Conservation (phyloP, 1,140 invertebrate genomes). For the Gryllus bimaculatus region DNA sequence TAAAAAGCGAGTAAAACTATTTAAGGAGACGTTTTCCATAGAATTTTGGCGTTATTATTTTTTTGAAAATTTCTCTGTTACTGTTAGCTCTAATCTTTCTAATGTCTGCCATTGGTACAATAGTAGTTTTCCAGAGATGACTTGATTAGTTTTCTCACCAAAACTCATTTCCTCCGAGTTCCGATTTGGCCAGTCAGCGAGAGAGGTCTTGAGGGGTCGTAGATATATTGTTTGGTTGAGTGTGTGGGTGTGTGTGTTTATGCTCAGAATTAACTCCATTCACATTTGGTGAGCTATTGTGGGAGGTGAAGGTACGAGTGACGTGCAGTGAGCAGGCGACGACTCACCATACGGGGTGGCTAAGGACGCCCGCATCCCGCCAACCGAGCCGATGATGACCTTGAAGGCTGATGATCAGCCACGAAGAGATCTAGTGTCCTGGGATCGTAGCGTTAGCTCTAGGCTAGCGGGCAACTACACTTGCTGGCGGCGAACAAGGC, state of each 20-base stretch:
- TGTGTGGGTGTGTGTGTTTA: constrained; percentile 27
- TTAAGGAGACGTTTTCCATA: too few relatives aligned
- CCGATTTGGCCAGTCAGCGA: too few relatives aligned
- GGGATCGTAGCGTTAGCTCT: constrained; percentile 30
- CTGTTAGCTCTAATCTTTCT: too few relatives aligned
- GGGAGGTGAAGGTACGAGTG: constrained; percentile 30
- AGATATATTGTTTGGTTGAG: too few relatives aligned
- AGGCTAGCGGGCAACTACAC: constrained; percentile 36
- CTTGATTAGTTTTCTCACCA: too few relatives aligned
- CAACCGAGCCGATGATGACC: constrained; percentile 24
- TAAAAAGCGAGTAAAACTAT: too few relatives aligned
- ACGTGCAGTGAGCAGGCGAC: constrained; percentile 33
- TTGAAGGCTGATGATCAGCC: constrained; percentile 34
- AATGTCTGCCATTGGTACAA: too few relatives aligned
- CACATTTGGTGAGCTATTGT: constrained; percentile 28
- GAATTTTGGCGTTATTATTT: too few relatives aligned
- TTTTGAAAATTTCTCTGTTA: too few relatives aligned
- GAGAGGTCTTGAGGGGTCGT: too few relatives aligned
- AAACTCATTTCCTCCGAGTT: too few relatives aligned
- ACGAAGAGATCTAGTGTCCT: constrained; percentile 30
- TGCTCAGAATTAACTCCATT: constrained; percentile 64
- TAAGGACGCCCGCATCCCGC: constrained; percentile 33
- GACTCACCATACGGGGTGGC: constrained; percentile 38
- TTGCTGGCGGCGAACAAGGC: constrained; percentile 34
- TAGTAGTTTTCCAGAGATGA: too few relatives aligned